A percentile compares a stretch with the other conserved stretches of the same genome.
phyloP scores from a whole-genome alignment of 1,140 invertebrate species.

The Eriocheir sinensis region DNA sequence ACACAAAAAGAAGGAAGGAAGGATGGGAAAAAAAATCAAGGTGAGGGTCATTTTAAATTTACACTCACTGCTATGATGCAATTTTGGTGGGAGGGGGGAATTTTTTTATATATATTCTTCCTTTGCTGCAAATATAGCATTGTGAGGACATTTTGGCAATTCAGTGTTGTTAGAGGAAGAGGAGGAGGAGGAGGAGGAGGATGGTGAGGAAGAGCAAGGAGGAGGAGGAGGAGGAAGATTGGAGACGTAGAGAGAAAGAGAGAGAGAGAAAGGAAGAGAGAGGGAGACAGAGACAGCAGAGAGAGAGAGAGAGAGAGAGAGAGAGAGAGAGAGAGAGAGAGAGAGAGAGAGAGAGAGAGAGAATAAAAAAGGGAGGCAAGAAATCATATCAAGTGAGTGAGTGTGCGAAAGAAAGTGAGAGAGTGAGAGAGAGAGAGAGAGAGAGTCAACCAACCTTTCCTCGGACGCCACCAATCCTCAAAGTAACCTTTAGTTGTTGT shows the following conservation, averaged over 20 bases:
- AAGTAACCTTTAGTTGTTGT: constrained; percentile 90
- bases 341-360: background rate
- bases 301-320: background rate
- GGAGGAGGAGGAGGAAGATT: background rate
- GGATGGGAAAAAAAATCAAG: too few species aligned
- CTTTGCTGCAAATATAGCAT: too few species aligned
- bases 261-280: background rate
- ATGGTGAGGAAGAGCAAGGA: background rate
- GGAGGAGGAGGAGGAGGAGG: background rate
- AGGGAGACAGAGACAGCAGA: constrained; percentile 23
- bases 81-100: too few species aligned
- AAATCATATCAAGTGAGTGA: background rate
- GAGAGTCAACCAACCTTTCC: constrained; percentile 90
- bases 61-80: too few species aligned
- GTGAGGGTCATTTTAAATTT: too few species aligned
- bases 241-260: background rate
- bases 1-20: too few species aligned
- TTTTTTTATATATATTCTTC: too few species aligned
- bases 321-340: too few species aligned
- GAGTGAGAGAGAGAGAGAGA: constrained; percentile 28
- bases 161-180: too few species aligned
- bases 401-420: background rate
- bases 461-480: constrained; percentile 97
- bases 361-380: background rate
- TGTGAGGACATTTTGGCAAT: too few species aligned